phyloP scores from a whole-genome alignment of 2,113 vertebrate species.

The Sporophila hypoxantha region DNA sequence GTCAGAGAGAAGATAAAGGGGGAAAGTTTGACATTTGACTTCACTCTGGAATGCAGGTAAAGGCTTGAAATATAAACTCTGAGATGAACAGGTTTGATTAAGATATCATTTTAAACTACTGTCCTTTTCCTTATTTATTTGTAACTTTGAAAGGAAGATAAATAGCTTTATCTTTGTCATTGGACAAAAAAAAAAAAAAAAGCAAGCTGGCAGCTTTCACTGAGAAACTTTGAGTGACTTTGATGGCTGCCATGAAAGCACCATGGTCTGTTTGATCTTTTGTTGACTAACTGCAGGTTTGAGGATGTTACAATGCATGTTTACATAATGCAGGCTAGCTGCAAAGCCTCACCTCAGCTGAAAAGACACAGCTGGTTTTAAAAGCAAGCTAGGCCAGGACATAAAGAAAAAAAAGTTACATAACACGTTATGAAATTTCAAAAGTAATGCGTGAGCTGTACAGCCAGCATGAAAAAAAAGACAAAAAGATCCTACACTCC shows the following conservation, averaged over 20 bases:
- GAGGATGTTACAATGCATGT: constrained; percentile 15
- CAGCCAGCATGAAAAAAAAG: background rate
- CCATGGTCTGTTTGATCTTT: constrained; percentile 52
- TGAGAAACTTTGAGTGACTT: constrained; percentile 19
- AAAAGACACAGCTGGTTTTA: constrained; percentile 42
- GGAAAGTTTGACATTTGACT: constrained; percentile 27
- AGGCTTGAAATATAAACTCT: constrained; percentile 41
- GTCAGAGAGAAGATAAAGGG: constrained; percentile 8
- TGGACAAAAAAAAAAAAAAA: constrained; percentile 10
- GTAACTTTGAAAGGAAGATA: constrained; percentile 8
- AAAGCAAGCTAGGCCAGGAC: background rate
- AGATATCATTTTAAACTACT: constrained; percentile 28
- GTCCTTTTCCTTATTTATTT: constrained; percentile 40
- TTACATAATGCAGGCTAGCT: constrained; percentile 20
- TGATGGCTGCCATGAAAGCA: constrained; percentile 44
- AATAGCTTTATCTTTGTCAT: constrained; percentile 6
- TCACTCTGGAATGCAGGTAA: constrained; percentile 48
- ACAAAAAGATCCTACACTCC: background rate
- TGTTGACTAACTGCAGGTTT: constrained; percentile 37
- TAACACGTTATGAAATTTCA: background rate
- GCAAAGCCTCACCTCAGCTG: background rate
- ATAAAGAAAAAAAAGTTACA: background rate
- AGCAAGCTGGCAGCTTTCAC: constrained; percentile 2
- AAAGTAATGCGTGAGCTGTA: background rate
- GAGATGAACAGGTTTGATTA: constrained; percentile 45